Evolutionary conservation across 35 echinoderm and acorn worm species (phyloP), one percentile per base, ranked within the genome.

Genomic region (Amphiura filiformis): DNA sequence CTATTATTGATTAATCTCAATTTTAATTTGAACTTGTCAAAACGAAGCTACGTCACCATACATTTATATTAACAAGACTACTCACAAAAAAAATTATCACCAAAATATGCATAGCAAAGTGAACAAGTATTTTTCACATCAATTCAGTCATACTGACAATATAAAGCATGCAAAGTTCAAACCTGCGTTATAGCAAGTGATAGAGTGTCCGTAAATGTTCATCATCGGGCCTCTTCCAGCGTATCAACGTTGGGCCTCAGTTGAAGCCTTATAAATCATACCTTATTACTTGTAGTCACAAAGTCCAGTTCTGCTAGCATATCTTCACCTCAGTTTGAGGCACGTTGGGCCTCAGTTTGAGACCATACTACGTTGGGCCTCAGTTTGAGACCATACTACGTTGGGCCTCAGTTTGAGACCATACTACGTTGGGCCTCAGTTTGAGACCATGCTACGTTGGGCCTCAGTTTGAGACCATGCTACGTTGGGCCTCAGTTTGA

Each of bases 351-450:
- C 34, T 80, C 34, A 9, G 78, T 80, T 80, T 17, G 34, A 34
- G 78, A 34, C 78, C 75, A 77, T 80, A 4, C 12, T 80, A 34
- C 38, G 13, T 12, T 80, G 34, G 12, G 34, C 78, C 34, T 80
- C 38, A 37, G 78, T 80, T 36, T 31, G 31, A 37, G 28, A 35
- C 81, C 81, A 36, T 80, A 33, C 17, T 31, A 80, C 34, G 12
- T 36, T 39, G 17, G 31, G 34, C 38, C 78, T 37, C 34, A 32
- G 78, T 80, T 80, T 39, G 34, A 80, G 78, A 36, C 81, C 81
- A 30, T 86, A 32, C 84, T 75, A 40, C 84, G 81, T 33, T 83
- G 40, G 81, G 81, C 40, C 39, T 47, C 42, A 34, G 81, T 83
- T 83, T 44, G 61, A 47, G 39, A 49, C 40, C 81, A 23, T 37